A percentile compares a stretch with the other conserved stretches of the same genome.
phyloP scores from a whole-genome alignment of 2,888 invertebrate genomes.

The Thysanoteuthis rhombus region DNA sequence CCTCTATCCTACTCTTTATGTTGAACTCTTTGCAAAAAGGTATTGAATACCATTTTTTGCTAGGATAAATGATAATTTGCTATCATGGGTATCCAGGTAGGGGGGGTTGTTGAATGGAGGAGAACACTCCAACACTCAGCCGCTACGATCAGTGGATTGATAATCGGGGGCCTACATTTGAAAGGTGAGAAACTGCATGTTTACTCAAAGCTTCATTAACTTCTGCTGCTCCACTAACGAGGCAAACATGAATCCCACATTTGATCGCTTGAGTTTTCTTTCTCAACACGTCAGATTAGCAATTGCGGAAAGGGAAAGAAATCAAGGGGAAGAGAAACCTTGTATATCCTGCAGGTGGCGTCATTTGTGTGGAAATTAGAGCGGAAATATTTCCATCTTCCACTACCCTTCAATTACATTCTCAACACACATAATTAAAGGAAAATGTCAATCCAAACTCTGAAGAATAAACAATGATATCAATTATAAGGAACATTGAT shows the following conservation, averaged over 20 bases:
- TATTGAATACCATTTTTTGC: too few species aligned
- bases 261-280: background rate
- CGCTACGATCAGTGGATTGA: too few species aligned
- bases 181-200: background rate
- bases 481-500: background rate
- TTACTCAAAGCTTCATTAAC: background rate
- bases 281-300: background rate
- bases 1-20: too few species aligned
- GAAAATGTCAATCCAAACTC: background rate
- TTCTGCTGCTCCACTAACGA: background rate
- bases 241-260: background rate
- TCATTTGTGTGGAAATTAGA: background rate
- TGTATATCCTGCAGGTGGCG: background rate
- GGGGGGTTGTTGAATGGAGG: too few species aligned
- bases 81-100: too few species aligned
- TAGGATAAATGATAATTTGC: too few species aligned
- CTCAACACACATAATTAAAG: background rate
- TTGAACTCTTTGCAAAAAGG: too few species aligned
- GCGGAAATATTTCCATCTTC: background rate
- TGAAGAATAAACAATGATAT: background rate
- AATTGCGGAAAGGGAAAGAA: background rate
- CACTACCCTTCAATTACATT: background rate
- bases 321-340: background rate
- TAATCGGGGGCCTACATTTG: background rate
- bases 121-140: too few species aligned